Evolutionary conservation across 2,888 invertebrate species (phyloP).

Genomic region (Eudasyphora cyanicolor): DNA sequence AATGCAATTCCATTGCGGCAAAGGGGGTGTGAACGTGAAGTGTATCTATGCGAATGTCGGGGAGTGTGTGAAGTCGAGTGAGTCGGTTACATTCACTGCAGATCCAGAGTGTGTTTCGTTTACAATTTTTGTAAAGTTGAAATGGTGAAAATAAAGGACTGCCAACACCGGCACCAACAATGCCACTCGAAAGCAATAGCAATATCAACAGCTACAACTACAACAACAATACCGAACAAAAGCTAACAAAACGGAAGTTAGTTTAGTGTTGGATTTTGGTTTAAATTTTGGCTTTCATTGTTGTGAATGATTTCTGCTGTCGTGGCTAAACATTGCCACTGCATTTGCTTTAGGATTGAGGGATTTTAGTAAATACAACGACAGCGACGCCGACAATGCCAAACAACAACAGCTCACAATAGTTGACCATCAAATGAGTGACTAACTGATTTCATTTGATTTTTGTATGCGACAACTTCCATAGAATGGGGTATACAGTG

Average conservation of each 20-base stretch:
- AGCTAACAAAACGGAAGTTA: slow-evolving; percentile 42
- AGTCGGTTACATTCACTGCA: slow-evolving; percentile 5
- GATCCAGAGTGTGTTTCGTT: not conserved
- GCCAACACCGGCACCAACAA: slow-evolving; percentile 32
- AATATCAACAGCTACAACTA: slow-evolving; percentile 31
- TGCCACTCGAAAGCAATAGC: not conserved
- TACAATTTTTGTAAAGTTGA: slow-evolving; percentile 14
- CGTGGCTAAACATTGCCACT: not conserved
- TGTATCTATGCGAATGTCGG: not conserved
- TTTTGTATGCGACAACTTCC: too few species aligned
- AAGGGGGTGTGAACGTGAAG: not conserved
- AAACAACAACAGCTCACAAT: not conserved
- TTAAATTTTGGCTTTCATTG: slow-evolving; percentile 25
- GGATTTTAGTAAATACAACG: not conserved
- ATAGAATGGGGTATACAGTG: too few species aligned
- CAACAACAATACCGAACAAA: slow-evolving; percentile 14
- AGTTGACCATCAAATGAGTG: slow-evolving; percentile 58
- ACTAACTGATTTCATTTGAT: slow-evolving; percentile 49
- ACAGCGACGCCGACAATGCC: too few species aligned
- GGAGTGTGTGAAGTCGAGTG: not conserved
- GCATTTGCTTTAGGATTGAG: not conserved
- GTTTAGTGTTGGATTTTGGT: slow-evolving; percentile 55
- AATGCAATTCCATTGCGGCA: too few species aligned
- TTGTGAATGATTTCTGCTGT: slow-evolving; percentile 15
- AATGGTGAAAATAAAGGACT: slow-evolving; percentile 45